Conservation (phyloP, 2,888 invertebrate genomes). For the Lysandra coridon region DNA sequence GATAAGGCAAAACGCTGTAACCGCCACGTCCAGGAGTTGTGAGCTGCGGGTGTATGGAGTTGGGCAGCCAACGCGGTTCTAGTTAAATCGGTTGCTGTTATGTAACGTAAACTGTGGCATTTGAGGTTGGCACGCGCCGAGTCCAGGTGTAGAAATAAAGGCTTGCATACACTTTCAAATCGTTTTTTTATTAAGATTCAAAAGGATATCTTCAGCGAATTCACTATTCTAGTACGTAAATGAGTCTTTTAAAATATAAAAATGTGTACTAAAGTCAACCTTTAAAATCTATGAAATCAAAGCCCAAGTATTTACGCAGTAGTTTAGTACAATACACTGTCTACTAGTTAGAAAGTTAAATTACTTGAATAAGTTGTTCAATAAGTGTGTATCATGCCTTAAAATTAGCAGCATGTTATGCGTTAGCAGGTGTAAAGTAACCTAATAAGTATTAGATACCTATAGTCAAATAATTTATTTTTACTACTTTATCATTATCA, state of each 20-base stretch:
- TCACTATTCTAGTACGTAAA: not conserved
- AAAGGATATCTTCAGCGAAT: not conserved
- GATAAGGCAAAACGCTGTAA: not conserved
- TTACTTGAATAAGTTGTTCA: not conserved
- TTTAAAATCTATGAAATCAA: no score
- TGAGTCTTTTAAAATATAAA: not conserved
- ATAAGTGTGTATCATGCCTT: not conserved
- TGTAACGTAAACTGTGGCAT: slow-evolving; percentile 62
- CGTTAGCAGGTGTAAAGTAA: not conserved
- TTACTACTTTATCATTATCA: not conserved
- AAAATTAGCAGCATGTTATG: not conserved
- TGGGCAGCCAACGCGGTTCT: not conserved
- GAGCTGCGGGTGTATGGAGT: slow-evolving; percentile 12
- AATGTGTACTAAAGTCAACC: not conserved
- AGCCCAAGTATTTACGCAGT: not conserved
- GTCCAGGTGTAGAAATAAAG: slow-evolving; percentile 54
- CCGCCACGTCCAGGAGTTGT: not conserved
- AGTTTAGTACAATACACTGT: not conserved
- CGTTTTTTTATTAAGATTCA: not conserved
- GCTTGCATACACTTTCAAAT: not conserved
- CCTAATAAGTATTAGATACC: not conserved
- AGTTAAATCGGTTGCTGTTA: slow-evolving; percentile 23
- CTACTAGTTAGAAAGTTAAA: no score
- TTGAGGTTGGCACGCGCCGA: slow-evolving; percentile 52
- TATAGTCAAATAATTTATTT: not conserved